These are phyloP conservation scores for Diachrysia chrysitis DNA, from an alignment of 2,888 invertebrate species.

Conservation along the genomic window DNA sequence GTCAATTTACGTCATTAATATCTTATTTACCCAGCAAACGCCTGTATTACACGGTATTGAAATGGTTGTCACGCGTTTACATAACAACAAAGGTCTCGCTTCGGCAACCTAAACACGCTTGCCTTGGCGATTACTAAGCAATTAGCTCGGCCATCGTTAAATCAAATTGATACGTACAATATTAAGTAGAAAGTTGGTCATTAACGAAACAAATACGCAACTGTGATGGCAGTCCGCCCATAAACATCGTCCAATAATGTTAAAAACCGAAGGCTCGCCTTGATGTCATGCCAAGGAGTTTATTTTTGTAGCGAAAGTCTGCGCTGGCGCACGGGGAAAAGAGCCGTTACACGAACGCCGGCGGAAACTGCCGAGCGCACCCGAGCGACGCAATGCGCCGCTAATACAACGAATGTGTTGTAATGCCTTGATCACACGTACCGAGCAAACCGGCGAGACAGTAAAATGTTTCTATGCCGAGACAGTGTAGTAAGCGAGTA, in stretches of 20 bases:
- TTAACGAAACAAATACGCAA: slow-evolving; percentile 48
- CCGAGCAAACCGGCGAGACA: slow-evolving; percentile 19
- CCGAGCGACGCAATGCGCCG: slow-evolving; percentile 73
- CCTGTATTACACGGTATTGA: slow-evolving; percentile 37
- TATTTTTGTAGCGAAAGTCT: slow-evolving; percentile 88
- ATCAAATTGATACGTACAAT: slow-evolving; percentile 30
- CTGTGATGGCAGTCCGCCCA: slow-evolving; percentile 73
- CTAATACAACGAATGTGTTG: slow-evolving; percentile 70
- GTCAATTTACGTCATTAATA: slow-evolving; percentile 30
- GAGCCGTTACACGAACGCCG: slow-evolving; percentile 83
- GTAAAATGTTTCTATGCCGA: slow-evolving; percentile 33
- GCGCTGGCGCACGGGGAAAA: slow-evolving; percentile 78
- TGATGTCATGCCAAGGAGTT: slow-evolving; percentile 88
- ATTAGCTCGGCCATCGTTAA: slow-evolving; percentile 40
- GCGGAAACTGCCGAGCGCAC: slow-evolving; percentile 78
- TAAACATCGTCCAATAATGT: slow-evolving; percentile 78
- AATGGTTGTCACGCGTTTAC: slow-evolving; percentile 40
- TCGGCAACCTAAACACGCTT: slow-evolving; percentile 31
- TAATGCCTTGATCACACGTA: slow-evolving; percentile 1
- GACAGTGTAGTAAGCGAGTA: slow-evolving; percentile 34
- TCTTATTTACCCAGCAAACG: slow-evolving; percentile 39
- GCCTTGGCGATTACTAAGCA: slow-evolving; percentile 33
- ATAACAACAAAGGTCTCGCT: slow-evolving; percentile 37
- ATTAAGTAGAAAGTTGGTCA: slow-evolving; percentile 54
- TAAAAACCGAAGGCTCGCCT: slow-evolving; percentile 86